phyloP scores from a whole-genome alignment of 2,888 invertebrate genomes.

The Erpobdella octoculata region DNA sequence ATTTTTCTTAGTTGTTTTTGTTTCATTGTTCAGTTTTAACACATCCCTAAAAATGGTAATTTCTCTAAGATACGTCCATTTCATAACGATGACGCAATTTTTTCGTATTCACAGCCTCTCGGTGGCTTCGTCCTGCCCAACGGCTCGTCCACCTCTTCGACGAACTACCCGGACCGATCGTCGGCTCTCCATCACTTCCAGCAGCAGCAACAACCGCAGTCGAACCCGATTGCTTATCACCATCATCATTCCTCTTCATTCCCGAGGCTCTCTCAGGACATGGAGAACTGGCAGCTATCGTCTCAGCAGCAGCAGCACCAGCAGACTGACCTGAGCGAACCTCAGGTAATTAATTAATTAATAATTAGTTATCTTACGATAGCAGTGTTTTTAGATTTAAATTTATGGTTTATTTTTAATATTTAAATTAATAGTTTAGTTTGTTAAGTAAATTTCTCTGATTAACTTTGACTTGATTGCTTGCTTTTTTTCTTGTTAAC shows the following conservation, averaged over 20 bases:
- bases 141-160: not conserved
- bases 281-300: conserved; percentile 16
- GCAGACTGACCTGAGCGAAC: not conserved
- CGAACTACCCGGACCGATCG: not conserved
- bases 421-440: too few species aligned
- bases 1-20: not conserved
- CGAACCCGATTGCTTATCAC: conserved; percentile 1
- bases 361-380: too few species aligned
- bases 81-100: not conserved
- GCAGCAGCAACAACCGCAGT: not conserved
- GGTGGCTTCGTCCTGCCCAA: not conserved
- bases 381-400: too few species aligned
- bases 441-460: too few species aligned
- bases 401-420: too few species aligned
- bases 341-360: not conserved
- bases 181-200: too few species aligned
- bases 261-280: not conserved
- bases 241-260: conserved; percentile 14
- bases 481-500: not conserved
- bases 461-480: not conserved
- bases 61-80: not conserved
- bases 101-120: not conserved
- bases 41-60: too few species aligned
- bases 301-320: not conserved
- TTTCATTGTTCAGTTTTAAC: too few species aligned